These are phyloP conservation scores for Sciurus niger DNA, from an alignment of 2,113 vertebrate species.

Conservation along the genomic window DNA sequence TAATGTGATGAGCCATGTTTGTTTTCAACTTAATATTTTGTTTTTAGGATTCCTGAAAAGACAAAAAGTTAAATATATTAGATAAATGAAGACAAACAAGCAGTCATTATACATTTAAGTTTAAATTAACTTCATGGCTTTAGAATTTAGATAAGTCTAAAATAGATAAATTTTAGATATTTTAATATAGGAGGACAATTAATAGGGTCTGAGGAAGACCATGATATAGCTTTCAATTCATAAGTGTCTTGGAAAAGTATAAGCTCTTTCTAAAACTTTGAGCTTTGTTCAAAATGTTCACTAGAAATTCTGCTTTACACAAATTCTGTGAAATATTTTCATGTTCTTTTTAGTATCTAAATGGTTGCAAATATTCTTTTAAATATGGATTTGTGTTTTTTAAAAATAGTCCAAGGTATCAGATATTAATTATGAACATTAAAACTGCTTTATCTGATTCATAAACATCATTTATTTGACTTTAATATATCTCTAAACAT, in stretches of 20 bases:
- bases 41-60: slow-evolving; percentile 73
- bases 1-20: slow-evolving; percentile 84
- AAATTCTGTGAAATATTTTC: background rate
- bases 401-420: background rate
- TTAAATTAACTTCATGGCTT: slow-evolving; percentile 37
- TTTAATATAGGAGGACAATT: background rate
- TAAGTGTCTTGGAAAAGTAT: background rate
- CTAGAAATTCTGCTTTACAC: background rate
- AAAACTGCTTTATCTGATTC: slow-evolving; percentile 24
- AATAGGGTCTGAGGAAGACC: background rate
- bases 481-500: background rate
- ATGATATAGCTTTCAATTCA: slow-evolving; percentile 1
- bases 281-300: slow-evolving; percentile 40
- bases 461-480: background rate
- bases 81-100: slow-evolving; percentile 44
- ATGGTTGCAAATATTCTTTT: background rate
- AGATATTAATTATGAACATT: background rate
- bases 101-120: background rate
- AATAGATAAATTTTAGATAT: slow-evolving; percentile 5
- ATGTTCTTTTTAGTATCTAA: slow-evolving; percentile 44
- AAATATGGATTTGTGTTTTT: slow-evolving; percentile 18
- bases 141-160: background rate
- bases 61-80: slow-evolving; percentile 62
- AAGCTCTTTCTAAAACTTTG: background rate
- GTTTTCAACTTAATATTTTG: slow-evolving; percentile 74